phyloP scores from a whole-genome alignment of 2,888 invertebrate genomes.

The Lingula anatina region DNA sequence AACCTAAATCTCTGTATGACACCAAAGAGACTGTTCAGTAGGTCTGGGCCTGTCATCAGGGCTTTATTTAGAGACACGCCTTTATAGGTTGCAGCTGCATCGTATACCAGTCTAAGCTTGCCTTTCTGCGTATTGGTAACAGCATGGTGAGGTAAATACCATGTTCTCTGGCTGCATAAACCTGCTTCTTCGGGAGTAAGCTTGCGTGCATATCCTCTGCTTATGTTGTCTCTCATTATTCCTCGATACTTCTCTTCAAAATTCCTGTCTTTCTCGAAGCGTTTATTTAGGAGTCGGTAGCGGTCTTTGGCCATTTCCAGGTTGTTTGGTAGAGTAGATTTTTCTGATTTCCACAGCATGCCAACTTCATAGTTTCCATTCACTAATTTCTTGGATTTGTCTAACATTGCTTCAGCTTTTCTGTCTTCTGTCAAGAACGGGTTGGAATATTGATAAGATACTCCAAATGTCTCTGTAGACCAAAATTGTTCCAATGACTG shows the following conservation, averaged over 20 bases:
- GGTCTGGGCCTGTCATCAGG: conserved; percentile 1
- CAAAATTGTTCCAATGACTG: background rate
- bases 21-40: too few species aligned
- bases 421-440: background rate
- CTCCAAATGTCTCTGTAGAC: conserved; percentile 1
- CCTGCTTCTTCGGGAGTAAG: background rate
- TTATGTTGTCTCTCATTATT: background rate
- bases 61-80: background rate
- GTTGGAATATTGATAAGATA: background rate
- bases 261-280: background rate
- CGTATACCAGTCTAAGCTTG: background rate
- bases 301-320: background rate
- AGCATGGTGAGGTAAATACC: conserved; percentile 1
- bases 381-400: background rate
- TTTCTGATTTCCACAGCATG: background rate
- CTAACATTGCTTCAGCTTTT: too few species aligned
- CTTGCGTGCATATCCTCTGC: background rate
- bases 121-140: background rate
- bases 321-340: background rate
- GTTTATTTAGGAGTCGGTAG: background rate
- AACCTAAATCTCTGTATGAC: conserved; percentile 1
- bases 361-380: background rate
- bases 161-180: background rate
- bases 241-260: background rate
- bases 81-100: background rate